Evolutionary conservation across 2,113 vertebrate species (phyloP), one percentile per base, ranked within the genome.

Genomic region (Peucedramus taeniatus): DNA sequence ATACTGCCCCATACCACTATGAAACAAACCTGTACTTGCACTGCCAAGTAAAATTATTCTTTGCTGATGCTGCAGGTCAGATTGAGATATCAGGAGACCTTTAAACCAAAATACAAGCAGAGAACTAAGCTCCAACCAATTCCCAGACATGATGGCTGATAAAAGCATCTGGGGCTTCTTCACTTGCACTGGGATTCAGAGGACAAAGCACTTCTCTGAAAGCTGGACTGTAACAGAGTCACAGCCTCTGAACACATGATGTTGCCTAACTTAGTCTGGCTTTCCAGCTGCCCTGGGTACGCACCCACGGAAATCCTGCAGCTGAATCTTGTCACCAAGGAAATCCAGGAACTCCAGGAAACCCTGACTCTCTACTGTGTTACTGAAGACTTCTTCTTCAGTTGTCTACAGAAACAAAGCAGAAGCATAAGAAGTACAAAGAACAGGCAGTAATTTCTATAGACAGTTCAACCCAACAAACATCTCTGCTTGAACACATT

Each of bases 331-430:
- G 74, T 99, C 98, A 47, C 99, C 99, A 95, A 99, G 96, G 91
- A 99, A 97, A 42, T 98, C 98, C 68, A 99, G 96, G 92, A 99
- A 99, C 57, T 99, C 98, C 64, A 98, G 94, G 87, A 99, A 99
- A 83, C 98, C 98, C 40, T 98, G 95, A 93, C 98, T 99, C 93
- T 99, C 99, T 64, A 98, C 98, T 21, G 97, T 98, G 96, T 99
- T 99, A 90, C 98, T 97, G 59, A 99, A 98, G 85, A 99, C 98
- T 54, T 99, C 98, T 93, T 99, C 98, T 89, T 99, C 99, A 3
- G 98, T 99, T 7, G 98, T 96, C 99, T 99, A 75, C 37, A 87
- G 76, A 66, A 70, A 61, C 45, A 96, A 83, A 83, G 57, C 18
- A 85, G 61, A 86, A 88, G n/a, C n/a, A 86, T n/a, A 83, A 57